Percentiles rank a stretch among this genome's conserved stretches.
Conservation (phyloP, 2,113 vertebrate genomes). For the Periophthalmodon schlosseri region DNA sequence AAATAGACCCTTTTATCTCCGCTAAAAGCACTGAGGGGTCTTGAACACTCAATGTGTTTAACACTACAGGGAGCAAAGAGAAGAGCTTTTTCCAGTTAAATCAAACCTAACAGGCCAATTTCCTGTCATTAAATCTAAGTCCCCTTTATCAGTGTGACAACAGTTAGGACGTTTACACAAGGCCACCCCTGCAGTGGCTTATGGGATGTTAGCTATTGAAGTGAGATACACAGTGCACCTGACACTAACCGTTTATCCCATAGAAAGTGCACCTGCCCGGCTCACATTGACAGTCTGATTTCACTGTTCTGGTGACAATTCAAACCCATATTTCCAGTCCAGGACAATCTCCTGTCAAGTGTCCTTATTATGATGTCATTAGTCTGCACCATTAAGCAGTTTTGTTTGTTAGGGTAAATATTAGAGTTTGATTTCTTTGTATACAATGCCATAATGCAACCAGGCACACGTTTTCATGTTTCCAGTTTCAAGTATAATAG, state of each 20-base stretch:
- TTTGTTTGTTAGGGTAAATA: too few relatives aligned
- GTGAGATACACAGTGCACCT: conserved; percentile 35
- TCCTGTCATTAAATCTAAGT: conserved; percentile 3
- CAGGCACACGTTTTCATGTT: too few relatives aligned
- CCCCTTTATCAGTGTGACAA: conserved; percentile 2
- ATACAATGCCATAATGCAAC: too few relatives aligned
- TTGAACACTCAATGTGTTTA: neutral
- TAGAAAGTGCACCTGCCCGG: conserved; percentile 41
- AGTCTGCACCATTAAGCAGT: too few relatives aligned
- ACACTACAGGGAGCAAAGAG: neutral
- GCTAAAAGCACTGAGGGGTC: neutral
- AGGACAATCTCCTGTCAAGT: neutral
- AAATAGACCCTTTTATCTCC: conserved; percentile 7
- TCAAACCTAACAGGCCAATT: conserved; percentile 4
- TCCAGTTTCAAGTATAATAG: too few relatives aligned
- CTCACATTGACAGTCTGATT: neutral
- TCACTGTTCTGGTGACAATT: neutral
- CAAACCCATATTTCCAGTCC: neutral
- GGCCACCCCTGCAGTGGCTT: neutral
- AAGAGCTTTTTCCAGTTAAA: neutral
- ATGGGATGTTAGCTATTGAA: conserved; percentile 16
- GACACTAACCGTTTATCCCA: conserved; percentile 15
- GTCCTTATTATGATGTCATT: too few relatives aligned
- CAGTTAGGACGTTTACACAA: conserved; percentile 5
- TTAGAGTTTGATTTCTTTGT: too few relatives aligned